A percentile compares a stretch with the other conserved stretches of the same genome.
Conservation (phyloP, 2,113 vertebrate genomes). For the Urocitellus parryii region DNA sequence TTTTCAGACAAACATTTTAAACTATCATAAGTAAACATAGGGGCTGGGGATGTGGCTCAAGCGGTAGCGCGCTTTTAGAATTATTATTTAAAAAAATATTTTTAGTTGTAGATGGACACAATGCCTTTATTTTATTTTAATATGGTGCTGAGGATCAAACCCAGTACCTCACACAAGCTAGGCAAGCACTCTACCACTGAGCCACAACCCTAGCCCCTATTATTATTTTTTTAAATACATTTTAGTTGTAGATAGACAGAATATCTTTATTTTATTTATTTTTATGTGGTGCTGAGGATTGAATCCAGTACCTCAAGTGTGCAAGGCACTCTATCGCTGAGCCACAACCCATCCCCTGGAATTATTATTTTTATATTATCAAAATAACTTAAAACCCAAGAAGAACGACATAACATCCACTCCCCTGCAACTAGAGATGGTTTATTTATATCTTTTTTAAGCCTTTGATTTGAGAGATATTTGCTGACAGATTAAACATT, state of each 20-base stretch:
- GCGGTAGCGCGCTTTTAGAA: background rate
- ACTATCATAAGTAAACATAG: no score
- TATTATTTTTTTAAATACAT: background rate
- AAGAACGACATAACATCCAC: background rate
- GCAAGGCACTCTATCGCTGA: no score
- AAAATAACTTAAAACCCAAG: conserved; percentile 42
- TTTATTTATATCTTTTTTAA: conserved; percentile 31
- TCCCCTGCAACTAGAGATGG: background rate
- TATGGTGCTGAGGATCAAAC: no score
- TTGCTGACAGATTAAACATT: conserved; percentile 2
- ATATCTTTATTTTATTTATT: background rate
- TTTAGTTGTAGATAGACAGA: no score
- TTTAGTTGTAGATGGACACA: no score
- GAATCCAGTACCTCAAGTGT: no score
- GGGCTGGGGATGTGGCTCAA: no score
- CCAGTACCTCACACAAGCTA: no score
- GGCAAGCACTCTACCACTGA: no score
- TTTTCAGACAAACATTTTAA: background rate
- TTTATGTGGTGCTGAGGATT: no score
- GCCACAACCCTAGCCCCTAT: no score
- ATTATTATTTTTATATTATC: conserved; percentile 9
- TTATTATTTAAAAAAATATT: background rate
- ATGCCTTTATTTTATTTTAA: background rate
- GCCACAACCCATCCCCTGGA: no score
- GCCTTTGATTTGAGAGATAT: conserved; percentile 19